Evolutionary conservation across 2,888 invertebrate genomes (phyloP), one percentile per base, ranked within the genome.

Genomic region (Chrysopilus asiliformis): DNA sequence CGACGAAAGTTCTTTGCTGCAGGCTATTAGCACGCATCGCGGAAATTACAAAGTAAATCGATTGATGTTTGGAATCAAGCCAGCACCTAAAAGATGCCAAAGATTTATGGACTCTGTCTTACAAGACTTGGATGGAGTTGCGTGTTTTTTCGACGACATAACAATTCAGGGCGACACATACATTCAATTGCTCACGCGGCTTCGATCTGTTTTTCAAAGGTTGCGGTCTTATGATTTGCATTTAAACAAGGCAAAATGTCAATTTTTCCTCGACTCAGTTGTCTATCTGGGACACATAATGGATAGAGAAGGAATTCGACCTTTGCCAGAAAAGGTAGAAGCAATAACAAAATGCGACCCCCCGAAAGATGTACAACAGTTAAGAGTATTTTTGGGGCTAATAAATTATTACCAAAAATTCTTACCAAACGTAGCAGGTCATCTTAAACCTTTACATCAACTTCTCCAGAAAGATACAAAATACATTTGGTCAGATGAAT

Each of bases 61-160:
- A 31, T 3, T 31, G 31, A 31, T 17, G 31, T 31, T 31, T n/a
- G 31, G 31, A 3, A 20, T 31, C 2, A 31, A 31, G 18, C 6
- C n/a, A 31, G 31, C 31, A 31, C 31, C 31, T 7, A 31, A 31
- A 4, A 31, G 6, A n/a, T 31, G 31, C 19, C 31, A 31, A 12
- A 18, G 31, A 2, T 31, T 9, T 13, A 31, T 31, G 17, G 31
- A 31, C 12, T 9, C 8, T 4, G 3, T 31, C 2, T n/a, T 31
- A 3, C 16, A 31, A 9, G 18, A 31, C 4, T n/a, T 31, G 2
- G 2, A 17, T 9, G 18, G 18, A 31, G 31, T 18, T 2, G 2
- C 31, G 4, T 31, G 31, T n/a, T 31, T 31, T 16, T 31, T 4
- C 10, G 31, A 31, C 18, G 31, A 31, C n/a, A 33, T 31, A n/a